Evolutionary conservation across 2,888 invertebrate species (phyloP), one percentile per base, ranked within the genome.

Genomic region (Cheilosia vulpina): DNA sequence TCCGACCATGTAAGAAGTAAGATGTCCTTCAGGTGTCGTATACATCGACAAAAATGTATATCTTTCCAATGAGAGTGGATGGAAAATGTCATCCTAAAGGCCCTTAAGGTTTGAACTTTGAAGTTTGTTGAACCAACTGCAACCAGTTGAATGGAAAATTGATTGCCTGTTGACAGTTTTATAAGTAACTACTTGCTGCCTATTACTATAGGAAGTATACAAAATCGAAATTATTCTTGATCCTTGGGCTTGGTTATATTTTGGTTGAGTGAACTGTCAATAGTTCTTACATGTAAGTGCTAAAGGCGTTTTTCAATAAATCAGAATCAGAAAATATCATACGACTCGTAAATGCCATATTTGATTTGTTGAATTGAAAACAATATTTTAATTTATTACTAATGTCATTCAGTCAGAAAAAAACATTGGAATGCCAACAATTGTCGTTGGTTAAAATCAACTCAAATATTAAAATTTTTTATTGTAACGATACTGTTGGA

Each of bases 201-300:
- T 7, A 27, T 6, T 31, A 9, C 7, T 31, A 7, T 1, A 7
- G 9, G 31, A 9, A 27, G 31, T 2, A 13, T 4, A 38, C 38
- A 13, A 38, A 38, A 38, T 13, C 13, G 13, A 38, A 13, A 38
- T 38, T 38, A 13, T 38, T 38, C 13, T 38, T 13, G 38, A 38
- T 45, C 45, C 45, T 31, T n/a, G 43, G 38, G 41, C 13, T 38
- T 13, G 38, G 31, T 4, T 19, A 6, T 13, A 7, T 58, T n/a
- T 24, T 41, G 58, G 58, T 58, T 58, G 41, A 58, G 13, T 58
- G 6, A 65, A 45, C 45, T 45, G 17, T 17, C 45, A 2, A 45
- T 7, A 15, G 17, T 45, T 45, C 1, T n/a, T 6, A n/a, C 4
- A 6, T 15, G 4, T 4, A n/a, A 27, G 27, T 27, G 15, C 17